Evolutionary conservation across 2,888 invertebrate species (phyloP).

Genomic region (Arrhopalites spinosus): DNA sequence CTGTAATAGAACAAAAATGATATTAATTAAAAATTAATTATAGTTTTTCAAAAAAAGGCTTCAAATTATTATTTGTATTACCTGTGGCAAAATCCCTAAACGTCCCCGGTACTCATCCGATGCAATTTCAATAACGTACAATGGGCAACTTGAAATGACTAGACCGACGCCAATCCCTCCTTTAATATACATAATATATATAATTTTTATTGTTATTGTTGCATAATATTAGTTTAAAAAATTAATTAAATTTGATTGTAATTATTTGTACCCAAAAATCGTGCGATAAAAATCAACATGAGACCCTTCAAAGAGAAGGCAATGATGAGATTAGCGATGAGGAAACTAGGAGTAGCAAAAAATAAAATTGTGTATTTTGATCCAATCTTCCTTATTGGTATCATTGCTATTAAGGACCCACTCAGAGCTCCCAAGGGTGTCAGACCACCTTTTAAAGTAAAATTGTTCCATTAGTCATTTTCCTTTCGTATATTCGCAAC

Average conservation of each 20-base stretch:
- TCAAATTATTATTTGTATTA: conserved; percentile 7
- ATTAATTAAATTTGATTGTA: not conserved
- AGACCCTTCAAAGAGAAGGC: conserved; percentile 39
- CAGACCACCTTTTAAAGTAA: conserved; percentile 34
- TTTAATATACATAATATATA: not conserved
- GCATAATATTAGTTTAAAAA: not conserved
- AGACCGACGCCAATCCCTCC: conserved; percentile 50
- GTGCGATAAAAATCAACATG: conserved; percentile 41
- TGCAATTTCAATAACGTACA: conserved; percentile 48
- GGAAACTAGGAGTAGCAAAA: conserved; percentile 43
- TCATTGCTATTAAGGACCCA: conserved; percentile 43
- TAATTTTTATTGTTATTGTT: not conserved
- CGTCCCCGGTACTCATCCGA: conserved; percentile 41
- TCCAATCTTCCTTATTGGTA: conserved; percentile 43
- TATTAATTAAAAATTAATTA: not conserved
- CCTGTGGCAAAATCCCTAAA: conserved; percentile 51
- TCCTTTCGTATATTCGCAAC: not conserved
- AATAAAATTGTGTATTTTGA: conserved; percentile 41
- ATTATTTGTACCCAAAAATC: conserved; percentile 46
- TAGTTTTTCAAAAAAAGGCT: not conserved
- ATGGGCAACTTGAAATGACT: conserved; percentile 41
- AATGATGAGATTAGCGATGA: conserved; percentile 44
- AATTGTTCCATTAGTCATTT: not conserved
- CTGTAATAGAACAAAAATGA: conserved; percentile 23
- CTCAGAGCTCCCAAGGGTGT: conserved; percentile 49